Conservation (phyloP, 64 coral and sea anemone genomes). For the Pocillopora damicornis region DNA sequence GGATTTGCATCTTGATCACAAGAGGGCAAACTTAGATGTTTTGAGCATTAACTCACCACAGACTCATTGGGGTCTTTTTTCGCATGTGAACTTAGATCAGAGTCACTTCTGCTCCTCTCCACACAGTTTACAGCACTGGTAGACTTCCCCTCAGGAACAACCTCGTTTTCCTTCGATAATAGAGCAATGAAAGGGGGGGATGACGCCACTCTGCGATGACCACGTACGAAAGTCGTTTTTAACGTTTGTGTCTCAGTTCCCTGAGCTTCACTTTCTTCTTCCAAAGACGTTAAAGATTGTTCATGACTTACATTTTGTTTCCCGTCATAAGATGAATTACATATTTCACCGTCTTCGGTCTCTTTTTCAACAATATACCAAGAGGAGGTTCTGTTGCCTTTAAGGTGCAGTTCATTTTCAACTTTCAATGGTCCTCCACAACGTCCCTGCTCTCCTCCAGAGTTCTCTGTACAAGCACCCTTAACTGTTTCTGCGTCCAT, state of each 20-base stretch:
- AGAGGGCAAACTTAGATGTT: too few species aligned
- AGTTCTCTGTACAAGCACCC: background rate
- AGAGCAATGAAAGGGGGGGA: constrained; percentile 22
- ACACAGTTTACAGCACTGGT: background rate
- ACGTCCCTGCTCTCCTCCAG: background rate
- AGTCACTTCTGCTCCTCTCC: constrained; percentile 31
- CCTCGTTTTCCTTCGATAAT: background rate
- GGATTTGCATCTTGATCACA: too few species aligned
- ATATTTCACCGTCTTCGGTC: background rate
- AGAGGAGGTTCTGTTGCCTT: background rate
- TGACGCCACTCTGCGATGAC: constrained; percentile 35
- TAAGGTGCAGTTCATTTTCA: background rate
- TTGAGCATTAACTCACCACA: background rate
- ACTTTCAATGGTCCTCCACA: background rate
- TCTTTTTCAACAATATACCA: background rate
- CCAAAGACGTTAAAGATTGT: background rate
- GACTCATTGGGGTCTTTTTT: constrained; percentile 6
- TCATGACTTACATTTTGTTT: background rate
- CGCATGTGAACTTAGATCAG: background rate
- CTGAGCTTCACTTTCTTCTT: background rate
- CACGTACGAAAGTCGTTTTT: constrained; percentile 10
- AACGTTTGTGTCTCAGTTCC: background rate
- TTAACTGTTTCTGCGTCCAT: background rate
- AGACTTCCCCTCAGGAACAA: background rate
- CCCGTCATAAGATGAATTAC: background rate